Base-by-base conservation (phyloP, 1,140 invertebrate genomes). In the Muscidifurax raptorellus region DNA sequence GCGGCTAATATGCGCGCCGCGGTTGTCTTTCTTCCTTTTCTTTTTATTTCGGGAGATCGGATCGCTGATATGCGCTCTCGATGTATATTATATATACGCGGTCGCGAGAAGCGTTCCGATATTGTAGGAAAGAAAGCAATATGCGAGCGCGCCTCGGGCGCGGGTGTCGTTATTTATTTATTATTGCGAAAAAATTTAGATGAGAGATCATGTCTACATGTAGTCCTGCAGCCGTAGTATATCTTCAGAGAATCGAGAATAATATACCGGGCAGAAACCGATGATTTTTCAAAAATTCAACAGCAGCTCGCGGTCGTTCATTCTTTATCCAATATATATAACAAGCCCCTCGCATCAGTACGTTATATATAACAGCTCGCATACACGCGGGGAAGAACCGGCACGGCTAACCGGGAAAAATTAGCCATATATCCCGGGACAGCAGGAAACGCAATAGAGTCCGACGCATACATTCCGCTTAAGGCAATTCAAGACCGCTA, bases 341-440 rank as follows among this genome's bases (percentile, higher is more conserved):
- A 40, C 52, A n/a, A n/a, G 52, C 18, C 22, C 22, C 52, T 18
- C 18, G 22, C 22, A 59, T 59, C 22, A 59, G 15, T 18, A 59
- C 52, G 18, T n/a, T n/a, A 18, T n/a, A n/a, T n/a, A n/a, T n/a
- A n/a, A n/a, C n/a, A 59, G 15, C n/a, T n/a, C 52, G 44, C 4
- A 40, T 40, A 40, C 10, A 40, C 36, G 44, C 44, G 22, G 22
- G 52, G 52, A 59, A 59, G 52, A 59, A 59, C 52, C 32, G 64
- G 9, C n/a, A n/a, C 27, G 15, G 71, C 52, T 82, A 82, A 82
- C 80, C 27, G 74, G 66, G 71, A 82, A 74, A 82, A 75, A 75
- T 82, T 82, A 75, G 69, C 74, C 80, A n/a, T 64, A 52, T 64
- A 75, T 64, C 28, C 18, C 59, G 80, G 28, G 28, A 52, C 28